Evolutionary conservation across 1,140 invertebrate species (phyloP).

Genomic region (Brachionus manjavacas): DNA sequence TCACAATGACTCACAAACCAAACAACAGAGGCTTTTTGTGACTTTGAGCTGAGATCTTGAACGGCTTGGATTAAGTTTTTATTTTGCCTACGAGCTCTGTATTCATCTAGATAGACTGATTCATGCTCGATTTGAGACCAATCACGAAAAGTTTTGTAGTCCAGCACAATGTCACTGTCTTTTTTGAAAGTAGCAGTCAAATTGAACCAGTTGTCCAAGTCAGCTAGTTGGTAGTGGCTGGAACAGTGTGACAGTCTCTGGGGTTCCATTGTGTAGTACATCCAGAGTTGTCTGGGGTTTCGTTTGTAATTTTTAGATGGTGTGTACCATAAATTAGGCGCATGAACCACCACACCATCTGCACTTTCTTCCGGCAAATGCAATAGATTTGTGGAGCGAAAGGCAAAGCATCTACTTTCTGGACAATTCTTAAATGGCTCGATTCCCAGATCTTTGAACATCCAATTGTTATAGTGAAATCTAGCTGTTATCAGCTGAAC

Average conservation of each 20-base stretch:
- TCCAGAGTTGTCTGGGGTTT: conserved; percentile 27
- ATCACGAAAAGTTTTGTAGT: conserved; percentile 16
- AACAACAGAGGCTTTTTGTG: conserved; percentile 51
- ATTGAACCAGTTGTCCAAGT: conserved; percentile 42
- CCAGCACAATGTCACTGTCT: background rate
- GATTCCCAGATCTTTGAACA: background rate
- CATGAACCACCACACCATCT: conserved; percentile 30
- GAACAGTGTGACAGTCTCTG: conserved; percentile 4
- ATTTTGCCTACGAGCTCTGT: background rate
- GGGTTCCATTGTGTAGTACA: conserved; percentile 30
- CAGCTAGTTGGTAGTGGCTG: background rate
- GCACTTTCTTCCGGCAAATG: background rate
- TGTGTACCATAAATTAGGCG: conserved; percentile 11
- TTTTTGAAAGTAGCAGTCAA: conserved; percentile 30
- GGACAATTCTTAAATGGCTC: conserved; percentile 26
- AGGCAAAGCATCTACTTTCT: background rate
- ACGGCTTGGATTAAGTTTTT: background rate
- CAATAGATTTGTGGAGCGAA: background rate
- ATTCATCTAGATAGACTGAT: background rate
- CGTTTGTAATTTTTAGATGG: conserved; percentile 5
- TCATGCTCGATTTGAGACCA: background rate
- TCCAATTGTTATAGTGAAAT: conserved; percentile 25
- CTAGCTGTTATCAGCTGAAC: conserved; percentile 11
- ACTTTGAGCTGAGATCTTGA: background rate
- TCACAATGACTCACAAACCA: conserved; percentile 67